Evolutionary conservation across 1,140 invertebrate species (phyloP), one percentile per base, ranked within the genome.

Genomic region (Pseudachorutes palmiensis): DNA sequence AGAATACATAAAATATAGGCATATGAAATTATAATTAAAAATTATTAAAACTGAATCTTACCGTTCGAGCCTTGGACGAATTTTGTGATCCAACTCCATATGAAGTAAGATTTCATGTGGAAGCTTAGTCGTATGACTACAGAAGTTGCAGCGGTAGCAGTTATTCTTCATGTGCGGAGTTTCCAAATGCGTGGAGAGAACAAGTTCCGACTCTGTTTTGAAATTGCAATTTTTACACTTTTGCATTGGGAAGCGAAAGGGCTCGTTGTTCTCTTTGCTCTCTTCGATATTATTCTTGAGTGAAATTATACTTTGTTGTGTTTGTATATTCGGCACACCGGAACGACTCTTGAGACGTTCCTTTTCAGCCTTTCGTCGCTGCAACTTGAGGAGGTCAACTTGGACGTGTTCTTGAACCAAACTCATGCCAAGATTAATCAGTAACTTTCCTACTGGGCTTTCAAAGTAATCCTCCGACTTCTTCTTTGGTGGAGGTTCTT

Each of bases 361-460:
- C 61, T 81, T 80, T 59, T 84, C 79, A 69, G 85, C 80, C 78
- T 93, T 92, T 51, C 88, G 83, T 74, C 90, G 92, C 76, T 95
- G 90, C 72, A 91, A 87, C 66, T 89, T 85, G 55, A 96, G 80
- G 59, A 96, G 81, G 82, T 97, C 94, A 33, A 85, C 86, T 80
- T 97, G 93, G 5, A 96, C 93, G 78, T 86, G 91, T 77, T 97
- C 92, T 77, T 94, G 91, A 1, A 94, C 92, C 65, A 96, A 82
- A 77, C 90, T 92, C 60, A 91, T 82, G 9, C 94, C 94, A 70
- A 97, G 90, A 74, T 93, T 90, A 78, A 90, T 90, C 72, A 97
- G 91, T 76, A 97, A 93, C 77, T 92, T 92, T 1, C 93, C 92
- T 49, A 94, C 78, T 1, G 92, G 86, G 77, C 88, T 86, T 70